Base-by-base conservation (phyloP, 92 coral and sea anemone species). In the Epizoanthus fatuus region DNA sequence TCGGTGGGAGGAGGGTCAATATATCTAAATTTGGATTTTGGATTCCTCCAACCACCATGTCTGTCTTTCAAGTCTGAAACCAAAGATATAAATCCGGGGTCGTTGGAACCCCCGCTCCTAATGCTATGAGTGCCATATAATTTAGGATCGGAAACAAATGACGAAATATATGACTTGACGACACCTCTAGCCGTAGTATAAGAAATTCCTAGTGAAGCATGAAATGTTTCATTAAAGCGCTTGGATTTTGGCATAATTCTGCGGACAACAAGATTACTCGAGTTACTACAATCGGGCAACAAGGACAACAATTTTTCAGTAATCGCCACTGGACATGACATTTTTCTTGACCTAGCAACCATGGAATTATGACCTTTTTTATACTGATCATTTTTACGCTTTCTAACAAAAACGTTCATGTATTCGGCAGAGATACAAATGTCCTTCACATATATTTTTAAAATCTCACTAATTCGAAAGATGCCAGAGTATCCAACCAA, bases 121-220 rank as follows among this genome's bases (percentile, higher is more conserved):
- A 66, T 80, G 45, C 85, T 66, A 45, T 51, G 85, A 17, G 75
- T 81, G 58, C 75, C 75, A 81, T 65, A 66, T 38, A 81, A 13
- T 29, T 54, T 13, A 0, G 85, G 32, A 80, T 65, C 64, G 7
- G 69, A 77, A 58, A 77, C 70, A 77, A 37, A 58, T 2, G 53
- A 29, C 5, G 49, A 25, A 55, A 55, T 42, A 45, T 79, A 62
- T 25, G 85, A 66, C 63, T 38, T 52, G 52, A 78, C 63, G 52
- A 53, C 49, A 62, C 22, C n/a, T 39, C 20, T 39, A 17, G 72
- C 56, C 22, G 83, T 78, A 37, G 83, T 60, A 62, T 60, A 59
- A 78, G 58, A 6, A 40, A 78, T 59, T 17, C 58, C 80, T 14
- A 79, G 45, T 29, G 74, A 63, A 70, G 64, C 60, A 63, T 79